phyloP scores from a whole-genome alignment of 1,140 invertebrate genomes.

The Portunus trituberculatus region DNA sequence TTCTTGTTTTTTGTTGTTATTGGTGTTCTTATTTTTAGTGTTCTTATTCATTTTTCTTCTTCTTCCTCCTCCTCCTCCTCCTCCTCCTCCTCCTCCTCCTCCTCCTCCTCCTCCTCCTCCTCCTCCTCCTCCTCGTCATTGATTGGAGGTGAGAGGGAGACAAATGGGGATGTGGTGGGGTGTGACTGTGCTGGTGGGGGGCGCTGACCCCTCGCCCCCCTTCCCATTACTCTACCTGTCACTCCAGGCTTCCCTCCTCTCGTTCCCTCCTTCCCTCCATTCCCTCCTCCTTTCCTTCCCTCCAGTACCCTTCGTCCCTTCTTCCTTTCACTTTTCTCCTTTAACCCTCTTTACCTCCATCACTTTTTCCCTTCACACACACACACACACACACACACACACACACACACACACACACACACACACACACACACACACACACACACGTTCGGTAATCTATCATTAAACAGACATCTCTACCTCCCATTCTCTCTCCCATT shows the following conservation, averaged over 20 bases:
- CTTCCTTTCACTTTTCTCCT: background rate
- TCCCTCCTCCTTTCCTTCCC: background rate
- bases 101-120: background rate
- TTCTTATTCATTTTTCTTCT: background rate
- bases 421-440: background rate
- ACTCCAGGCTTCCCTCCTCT: background rate
- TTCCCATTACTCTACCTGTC: constrained; percentile 21
- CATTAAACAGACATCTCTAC: background rate
- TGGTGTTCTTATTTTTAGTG: background rate
- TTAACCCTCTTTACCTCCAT: background rate
- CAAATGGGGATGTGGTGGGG: constrained; percentile 32
- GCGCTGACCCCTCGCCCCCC: background rate
- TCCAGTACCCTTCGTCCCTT: background rate
- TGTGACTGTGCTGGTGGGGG: constrained; percentile 33
- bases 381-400: constrained; percentile 35
- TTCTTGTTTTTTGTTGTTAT: too few species aligned
- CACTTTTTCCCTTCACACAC: background rate
- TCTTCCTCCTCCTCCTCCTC: constrained; percentile 1
- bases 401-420: background rate
- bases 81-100: background rate
- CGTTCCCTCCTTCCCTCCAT: background rate
- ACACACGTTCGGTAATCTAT: background rate
- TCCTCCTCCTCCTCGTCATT: background rate
- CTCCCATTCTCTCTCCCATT: background rate
- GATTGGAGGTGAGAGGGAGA: constrained; percentile 44